phyloP scores from a whole-genome alignment of 2,797 vertebrate species.

The Halcyon badia region DNA sequence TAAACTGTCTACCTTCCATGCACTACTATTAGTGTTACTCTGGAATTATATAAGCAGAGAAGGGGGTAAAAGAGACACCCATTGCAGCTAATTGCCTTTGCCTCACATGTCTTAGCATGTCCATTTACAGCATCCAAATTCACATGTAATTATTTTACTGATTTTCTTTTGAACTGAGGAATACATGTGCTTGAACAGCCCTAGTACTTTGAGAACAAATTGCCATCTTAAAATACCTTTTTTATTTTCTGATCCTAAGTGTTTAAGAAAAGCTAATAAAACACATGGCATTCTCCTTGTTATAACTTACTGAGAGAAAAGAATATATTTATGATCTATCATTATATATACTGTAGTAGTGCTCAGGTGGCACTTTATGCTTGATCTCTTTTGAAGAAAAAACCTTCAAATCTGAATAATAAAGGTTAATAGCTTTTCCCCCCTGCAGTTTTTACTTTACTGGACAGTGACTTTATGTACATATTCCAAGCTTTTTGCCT shows the following conservation, averaged over 20 bases:
- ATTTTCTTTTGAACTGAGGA: not conserved
- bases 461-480: not conserved
- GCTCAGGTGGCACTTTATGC: not conserved
- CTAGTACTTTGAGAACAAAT: not conserved
- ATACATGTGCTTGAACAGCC: not conserved
- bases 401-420: not conserved
- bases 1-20: not conserved
- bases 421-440: not conserved
- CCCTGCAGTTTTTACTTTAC: not conserved
- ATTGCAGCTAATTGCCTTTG: not conserved
- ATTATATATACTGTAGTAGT: not conserved
- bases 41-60: not conserved
- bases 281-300: rapidly evolving
- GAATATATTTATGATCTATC: not conserved
- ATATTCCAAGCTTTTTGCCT: not conserved
- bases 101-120: not conserved
- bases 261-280: not conserved
- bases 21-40: not conserved
- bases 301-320: not conserved
- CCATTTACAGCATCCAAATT: not conserved
- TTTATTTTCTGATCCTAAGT: not conserved
- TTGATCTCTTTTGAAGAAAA: not conserved
- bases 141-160: not conserved
- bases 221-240: not conserved
- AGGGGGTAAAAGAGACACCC: not conserved